These are phyloP conservation scores for Erythrocercus mccallii DNA, from an alignment of 2,113 vertebrate species.

Conservation along the genomic window DNA sequence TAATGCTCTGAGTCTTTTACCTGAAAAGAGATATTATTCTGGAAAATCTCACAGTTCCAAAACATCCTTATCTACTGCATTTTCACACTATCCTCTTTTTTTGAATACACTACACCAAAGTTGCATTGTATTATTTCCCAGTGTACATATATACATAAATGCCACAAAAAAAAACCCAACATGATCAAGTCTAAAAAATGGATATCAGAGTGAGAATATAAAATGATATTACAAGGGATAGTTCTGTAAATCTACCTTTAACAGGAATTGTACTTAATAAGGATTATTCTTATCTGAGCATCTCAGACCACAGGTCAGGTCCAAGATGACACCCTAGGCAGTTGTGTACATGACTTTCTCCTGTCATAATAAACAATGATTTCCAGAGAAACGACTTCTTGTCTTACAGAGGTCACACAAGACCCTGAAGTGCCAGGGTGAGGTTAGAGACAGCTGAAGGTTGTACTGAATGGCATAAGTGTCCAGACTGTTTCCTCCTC, in stretches of 20 bases:
- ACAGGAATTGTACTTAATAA: not conserved
- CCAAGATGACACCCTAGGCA: not conserved
- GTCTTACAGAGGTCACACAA: not conserved
- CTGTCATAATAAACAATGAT: not conserved
- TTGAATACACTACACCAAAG: not conserved
- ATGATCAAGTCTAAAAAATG: not conserved
- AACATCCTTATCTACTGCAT: not conserved
- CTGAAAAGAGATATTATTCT: not conserved
- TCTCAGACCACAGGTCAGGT: not conserved
- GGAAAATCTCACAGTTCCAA: not conserved
- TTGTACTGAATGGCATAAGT: not conserved
- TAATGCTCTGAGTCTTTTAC: not conserved
- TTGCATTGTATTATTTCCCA: not conserved
- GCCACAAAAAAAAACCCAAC: not conserved
- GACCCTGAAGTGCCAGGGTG: not conserved
- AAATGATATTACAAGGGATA: not conserved
- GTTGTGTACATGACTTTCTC: not conserved
- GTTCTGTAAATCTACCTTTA: not conserved
- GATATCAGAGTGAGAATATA: not conserved
- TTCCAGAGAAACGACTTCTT: not conserved
- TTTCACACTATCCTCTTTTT: not conserved
- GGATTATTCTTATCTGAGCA: not conserved
- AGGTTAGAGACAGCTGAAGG: not conserved
- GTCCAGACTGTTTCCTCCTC: not conserved
- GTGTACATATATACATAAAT: not conserved